Percentiles rank a stretch among this genome's conserved stretches.
Evolutionary conservation across 2,797 vertebrate genomes (phyloP).

Genomic region (Catamblyrhynchus diadema): DNA sequence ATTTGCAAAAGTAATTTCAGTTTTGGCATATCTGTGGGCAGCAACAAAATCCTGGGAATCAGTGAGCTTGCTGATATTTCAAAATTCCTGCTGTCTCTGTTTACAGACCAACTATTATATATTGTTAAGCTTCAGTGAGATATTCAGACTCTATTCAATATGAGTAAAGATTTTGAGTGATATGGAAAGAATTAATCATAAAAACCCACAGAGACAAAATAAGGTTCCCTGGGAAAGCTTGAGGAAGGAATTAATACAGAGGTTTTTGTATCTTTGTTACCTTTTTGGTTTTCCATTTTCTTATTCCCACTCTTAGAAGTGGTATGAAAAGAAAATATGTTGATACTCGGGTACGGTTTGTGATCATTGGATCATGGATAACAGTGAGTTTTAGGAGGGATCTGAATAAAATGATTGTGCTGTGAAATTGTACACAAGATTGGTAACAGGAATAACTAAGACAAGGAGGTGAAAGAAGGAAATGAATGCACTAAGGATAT

Average conservation of each 20-base stretch:
- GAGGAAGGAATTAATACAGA: neutral
- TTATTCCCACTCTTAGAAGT: neutral
- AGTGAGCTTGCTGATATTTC: neutral
- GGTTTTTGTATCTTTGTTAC: neutral
- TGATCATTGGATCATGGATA: neutral
- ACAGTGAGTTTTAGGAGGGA: neutral
- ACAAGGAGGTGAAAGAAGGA: neutral
- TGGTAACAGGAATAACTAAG: neutral
- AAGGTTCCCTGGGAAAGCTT: neutral
- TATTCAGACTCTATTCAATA: neutral
- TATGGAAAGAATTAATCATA: neutral
- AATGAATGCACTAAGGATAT: neutral
- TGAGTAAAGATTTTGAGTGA: neutral
- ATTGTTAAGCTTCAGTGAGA: neutral
- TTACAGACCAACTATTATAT: neutral
- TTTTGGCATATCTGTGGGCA: neutral
- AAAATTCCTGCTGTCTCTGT: conserved; percentile 14
- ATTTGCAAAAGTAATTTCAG: neutral
- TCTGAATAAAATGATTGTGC: neutral
- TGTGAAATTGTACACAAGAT: neutral
- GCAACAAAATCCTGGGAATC: neutral
- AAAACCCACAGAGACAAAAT: neutral
- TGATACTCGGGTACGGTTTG: neutral
- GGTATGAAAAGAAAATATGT: neutral
- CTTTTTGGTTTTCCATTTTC: neutral